Conservation (phyloP, 2,113 vertebrate genomes). For the Elgaria multicarinata region DNA sequence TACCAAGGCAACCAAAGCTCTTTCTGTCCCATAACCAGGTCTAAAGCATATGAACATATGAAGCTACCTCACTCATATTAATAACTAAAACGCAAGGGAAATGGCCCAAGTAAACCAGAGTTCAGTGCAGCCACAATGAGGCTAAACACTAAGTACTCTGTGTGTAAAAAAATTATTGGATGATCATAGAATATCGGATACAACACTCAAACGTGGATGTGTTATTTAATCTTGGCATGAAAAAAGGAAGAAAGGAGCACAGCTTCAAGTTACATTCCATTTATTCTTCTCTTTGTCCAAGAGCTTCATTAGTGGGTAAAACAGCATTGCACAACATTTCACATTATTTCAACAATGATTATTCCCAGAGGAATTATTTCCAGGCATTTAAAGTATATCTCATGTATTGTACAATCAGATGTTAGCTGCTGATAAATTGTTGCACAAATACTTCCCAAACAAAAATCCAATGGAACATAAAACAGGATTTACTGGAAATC, state of each 20-base stretch:
- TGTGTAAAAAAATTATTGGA: neutral
- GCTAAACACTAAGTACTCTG: neutral
- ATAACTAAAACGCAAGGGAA: neutral
- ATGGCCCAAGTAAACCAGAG: neutral
- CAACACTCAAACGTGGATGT: neutral
- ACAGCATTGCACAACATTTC: constrained; percentile 65
- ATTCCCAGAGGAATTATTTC: constrained; percentile 62
- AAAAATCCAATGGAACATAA: constrained; percentile 64
- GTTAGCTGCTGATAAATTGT: constrained; percentile 42
- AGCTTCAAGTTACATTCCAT: constrained; percentile 57
- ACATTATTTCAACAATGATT: constrained; percentile 50
- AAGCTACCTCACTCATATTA: neutral
- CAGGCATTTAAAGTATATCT: constrained; percentile 36
- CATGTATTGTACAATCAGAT: constrained; percentile 48
- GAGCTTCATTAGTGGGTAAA: constrained; percentile 44
- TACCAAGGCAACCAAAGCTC: no score
- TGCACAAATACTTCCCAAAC: constrained; percentile 49
- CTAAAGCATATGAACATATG: neutral
- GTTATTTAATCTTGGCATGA: constrained; percentile 47
- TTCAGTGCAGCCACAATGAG: neutral
- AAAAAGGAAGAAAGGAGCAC: constrained; percentile 46
- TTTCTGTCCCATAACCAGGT: no score
- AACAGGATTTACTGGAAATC: constrained; percentile 69
- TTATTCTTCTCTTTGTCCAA: constrained; percentile 64
- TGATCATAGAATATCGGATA: neutral